Evolutionary conservation across 2,888 invertebrate genomes (phyloP), one percentile per base, ranked within the genome.

Genomic region (Panzeria rudis): DNA sequence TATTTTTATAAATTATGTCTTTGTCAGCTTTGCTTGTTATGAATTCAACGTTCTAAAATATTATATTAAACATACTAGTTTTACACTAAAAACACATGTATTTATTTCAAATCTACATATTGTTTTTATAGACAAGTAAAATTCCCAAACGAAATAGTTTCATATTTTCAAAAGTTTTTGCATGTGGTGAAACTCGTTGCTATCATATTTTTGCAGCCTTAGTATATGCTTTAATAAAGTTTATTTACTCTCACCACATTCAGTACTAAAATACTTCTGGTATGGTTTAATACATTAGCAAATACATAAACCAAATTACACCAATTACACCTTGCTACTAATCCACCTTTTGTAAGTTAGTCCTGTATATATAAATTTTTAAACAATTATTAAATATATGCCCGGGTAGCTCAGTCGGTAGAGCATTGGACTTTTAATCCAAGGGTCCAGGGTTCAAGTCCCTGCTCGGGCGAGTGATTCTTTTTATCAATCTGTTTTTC

Each of bases 401-500:
- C 88, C 88, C 89, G 89, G 89, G 89, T 89, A 89, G 89, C 89
- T 89, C 89, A 89, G 89, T 89, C 88, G 89, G 89, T 89, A 89
- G 89, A 89, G 89, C 89, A 88, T 89, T 89, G 89, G 89, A 89
- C 89, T 89, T 89, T 89, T 89, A 89, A 89, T 89, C 89, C 89
- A 89, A 89, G 88, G 89, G 89, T 89, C 89, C 89, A 89, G 89
- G 89, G 89, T 89, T 89, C 89, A 89, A 89, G 89, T 89, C 89
- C 89, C 89, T 85, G 85, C 85, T 85, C 85, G 85, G 85, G 85
- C 85, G 85, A 38, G 3, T 0, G 17, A 3, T 44, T 29, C 15
- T 69, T 85, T 84, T 73, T 44, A 69, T 41, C 3, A 20, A 1
- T 17, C 32, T 9, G 0, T 32, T 52, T 54, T 8, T 8, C 2